phyloP scores from a whole-genome alignment of 1,140 invertebrate species.

The Philopotamus ludificatus region DNA sequence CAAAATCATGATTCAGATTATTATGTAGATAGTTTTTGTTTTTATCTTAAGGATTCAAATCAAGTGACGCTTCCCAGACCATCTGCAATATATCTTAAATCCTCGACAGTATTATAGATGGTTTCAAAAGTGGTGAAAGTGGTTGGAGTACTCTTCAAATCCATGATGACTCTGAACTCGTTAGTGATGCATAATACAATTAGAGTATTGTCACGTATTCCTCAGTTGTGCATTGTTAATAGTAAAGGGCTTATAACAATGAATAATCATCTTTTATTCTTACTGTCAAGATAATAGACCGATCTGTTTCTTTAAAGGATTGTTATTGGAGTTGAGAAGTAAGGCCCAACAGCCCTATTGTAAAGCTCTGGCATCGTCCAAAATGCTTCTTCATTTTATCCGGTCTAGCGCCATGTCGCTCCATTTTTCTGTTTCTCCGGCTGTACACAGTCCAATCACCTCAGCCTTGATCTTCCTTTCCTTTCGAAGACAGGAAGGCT shows the following conservation, averaged over 20 bases:
- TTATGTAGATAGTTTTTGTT: background rate
- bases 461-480: conserved; percentile 41
- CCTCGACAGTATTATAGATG: background rate
- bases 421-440: conserved; percentile 42
- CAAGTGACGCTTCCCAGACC: background rate
- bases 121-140: background rate
- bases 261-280: conserved; percentile 23
- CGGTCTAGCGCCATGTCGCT: conserved; percentile 38
- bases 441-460: conserved; percentile 44
- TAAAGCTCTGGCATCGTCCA: conserved; percentile 40
- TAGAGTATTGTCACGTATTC: background rate
- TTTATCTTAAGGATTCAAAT: background rate
- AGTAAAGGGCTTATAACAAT: conserved; percentile 14
- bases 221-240: conserved; percentile 4
- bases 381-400: conserved; percentile 29
- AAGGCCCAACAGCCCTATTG: conserved; percentile 42
- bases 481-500: no score
- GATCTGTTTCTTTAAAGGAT: conserved; percentile 40
- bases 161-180: background rate
- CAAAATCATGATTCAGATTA: background rate
- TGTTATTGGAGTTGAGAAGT: conserved; percentile 42
- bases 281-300: conserved; percentile 42
- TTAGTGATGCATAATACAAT: background rate
- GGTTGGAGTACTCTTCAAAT: background rate
- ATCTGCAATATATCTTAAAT: background rate